Evolutionary conservation across 2,113 vertebrate genomes (phyloP), one percentile per base, ranked within the genome.

Genomic region (Mormyrus iriodes): DNA sequence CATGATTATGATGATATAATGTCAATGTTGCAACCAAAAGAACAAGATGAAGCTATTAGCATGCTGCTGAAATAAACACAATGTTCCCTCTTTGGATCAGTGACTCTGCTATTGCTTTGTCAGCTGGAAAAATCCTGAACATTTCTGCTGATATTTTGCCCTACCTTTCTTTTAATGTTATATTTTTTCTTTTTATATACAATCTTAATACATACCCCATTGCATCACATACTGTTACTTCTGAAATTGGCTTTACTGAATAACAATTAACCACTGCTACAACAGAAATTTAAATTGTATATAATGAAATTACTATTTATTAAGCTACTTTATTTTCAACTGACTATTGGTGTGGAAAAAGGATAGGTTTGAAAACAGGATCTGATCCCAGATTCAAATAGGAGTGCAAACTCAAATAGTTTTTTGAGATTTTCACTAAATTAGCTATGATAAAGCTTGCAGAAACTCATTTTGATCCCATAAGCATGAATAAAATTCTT

Each of bases 231-330:
- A 42, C 73, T 58, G 49, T 79, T 46, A 48, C 48, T 44, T 27
- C 53, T 39, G 79, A 84, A 89, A 89, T 55, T 5, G 24, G 58
- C 88, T 89, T 82, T 55, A 82, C 10, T 82, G 73, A 53, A n/a
- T 27, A 3, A 69, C n/a, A 31, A 83, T 53, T 53, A 46, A 84
- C 82, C 52, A 31, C 39, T 31, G 88, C 52, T 65, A 83, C 51
- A 61, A 61, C 51, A 89, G 51, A 83, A 83, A 42, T 83, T 52
- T 24, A 58, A 19, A 84, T 53, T 35, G 44, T 85, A 53, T 53
- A 88, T 39, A 31, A 35, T 6, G 51, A 42, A 84, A 39, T 53
- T 35, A 46, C 79, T 76, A 79, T 44, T 55, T 6, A 53, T 85
- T 84, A 84, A 58, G 39, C 88, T 83, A 89, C 73, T 46, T 53